Evolutionary conservation across 2,888 invertebrate species (phyloP).

Genomic region (Scaptodrosophila latifasciaeformis): DNA sequence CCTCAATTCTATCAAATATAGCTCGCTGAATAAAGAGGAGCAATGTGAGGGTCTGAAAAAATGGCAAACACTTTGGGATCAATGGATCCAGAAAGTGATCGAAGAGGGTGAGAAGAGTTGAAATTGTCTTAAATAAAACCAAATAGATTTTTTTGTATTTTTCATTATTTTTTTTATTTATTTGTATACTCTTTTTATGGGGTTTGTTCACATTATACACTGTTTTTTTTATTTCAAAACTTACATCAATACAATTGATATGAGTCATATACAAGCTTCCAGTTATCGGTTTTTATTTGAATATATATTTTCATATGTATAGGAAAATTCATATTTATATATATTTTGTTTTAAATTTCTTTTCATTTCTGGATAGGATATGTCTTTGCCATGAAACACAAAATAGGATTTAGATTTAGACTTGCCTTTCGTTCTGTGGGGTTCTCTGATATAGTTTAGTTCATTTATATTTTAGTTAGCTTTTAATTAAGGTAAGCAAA

Average conservation of each 20-base stretch:
- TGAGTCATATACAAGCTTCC: conserved; percentile 34
- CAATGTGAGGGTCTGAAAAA: conserved; percentile 76
- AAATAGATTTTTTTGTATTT: neutral
- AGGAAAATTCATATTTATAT: conserved; percentile 14
- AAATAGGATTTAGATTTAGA: conserved; percentile 6
- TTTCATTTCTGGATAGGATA: conserved; percentile 10
- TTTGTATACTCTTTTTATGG: conserved; percentile 26
- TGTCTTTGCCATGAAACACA: conserved; percentile 17
- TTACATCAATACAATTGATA: conserved; percentile 34
- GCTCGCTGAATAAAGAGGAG: conserved; percentile 76
- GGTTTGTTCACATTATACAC: conserved; percentile 29
- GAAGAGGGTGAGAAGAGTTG: neutral
- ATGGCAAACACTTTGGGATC: conserved; percentile 79
- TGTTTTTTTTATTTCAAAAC: conserved; percentile 14
- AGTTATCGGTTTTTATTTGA: conserved; percentile 18
- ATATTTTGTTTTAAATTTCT: conserved; percentile 20
- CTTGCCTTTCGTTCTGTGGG: neutral
- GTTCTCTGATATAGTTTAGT: neutral
- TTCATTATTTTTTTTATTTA: conserved; percentile 35
- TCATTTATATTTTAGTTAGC: neutral
- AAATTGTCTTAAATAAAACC: neutral
- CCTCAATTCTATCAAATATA: conserved; percentile 83
- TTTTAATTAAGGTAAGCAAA: conserved; percentile 38
- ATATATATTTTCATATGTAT: conserved; percentile 5
- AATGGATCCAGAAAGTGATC: conserved; percentile 74